Evolutionary conservation across 2,113 vertebrate genomes (phyloP), one percentile per base, ranked within the genome.

Genomic region (Brevimyrus niger): DNA sequence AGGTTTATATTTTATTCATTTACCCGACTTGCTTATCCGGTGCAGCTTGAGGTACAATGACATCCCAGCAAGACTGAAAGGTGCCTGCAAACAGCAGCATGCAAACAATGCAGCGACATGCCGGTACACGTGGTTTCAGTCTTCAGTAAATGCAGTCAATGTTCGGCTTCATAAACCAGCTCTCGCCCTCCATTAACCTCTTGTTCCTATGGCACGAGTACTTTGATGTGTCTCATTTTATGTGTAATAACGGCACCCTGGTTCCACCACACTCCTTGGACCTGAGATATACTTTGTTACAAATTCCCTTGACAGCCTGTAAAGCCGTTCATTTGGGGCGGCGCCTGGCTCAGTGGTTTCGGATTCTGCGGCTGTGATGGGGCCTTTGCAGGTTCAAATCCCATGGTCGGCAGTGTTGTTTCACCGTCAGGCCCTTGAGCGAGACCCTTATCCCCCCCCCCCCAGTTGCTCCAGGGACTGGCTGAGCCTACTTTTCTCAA

Each of bases 1-100:
- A 13, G 23, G 17, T 86, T 86, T 86, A 48, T 48, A 86, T 86
- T 84, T n/a, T 44, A 85, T 44, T 85, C 42, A 85, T 85, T 85
- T 85, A 47, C 21, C 9, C 47, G 15, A 47, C 47, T n/a, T n/a
- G 44, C 83, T 86, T 48, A 86, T 48, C 83, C 83, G 27, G 73
- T 42, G 73, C 35, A 19, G 73, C 73, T 80, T 42, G 42, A 80
- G 42, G 73, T 10, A 21, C 73, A 80, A 35, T 42, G 73, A 80
- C 73, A 80, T 80, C 35, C 73, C 73, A 4, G n/a, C 61, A 69
- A 69, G 61, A 31, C 4, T 27, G 61, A 3, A n/a, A 65, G 4
- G 27, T 13, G 27, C 3, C 61, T 31, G 61, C 27, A 35, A 80
- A 19, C 35, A 80, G 31, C 13, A 76, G 31, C 69, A 76, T 17